Evolutionary conservation across 2,113 vertebrate species (phyloP).

Genomic region (Rhinopomastus cyanomelas): DNA sequence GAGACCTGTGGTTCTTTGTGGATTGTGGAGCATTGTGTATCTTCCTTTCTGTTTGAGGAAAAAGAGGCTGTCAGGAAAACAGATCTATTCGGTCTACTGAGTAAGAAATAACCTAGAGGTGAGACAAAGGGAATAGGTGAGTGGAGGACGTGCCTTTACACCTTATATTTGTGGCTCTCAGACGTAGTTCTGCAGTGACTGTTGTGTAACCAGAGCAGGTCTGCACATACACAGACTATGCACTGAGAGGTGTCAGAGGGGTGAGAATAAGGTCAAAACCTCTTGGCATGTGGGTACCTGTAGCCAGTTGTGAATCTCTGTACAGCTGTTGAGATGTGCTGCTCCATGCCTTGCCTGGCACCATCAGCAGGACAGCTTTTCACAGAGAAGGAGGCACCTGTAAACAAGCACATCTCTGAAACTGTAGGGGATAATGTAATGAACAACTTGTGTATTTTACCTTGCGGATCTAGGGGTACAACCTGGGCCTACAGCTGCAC

Average conservation of each 20-base stretch:
- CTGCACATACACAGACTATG: neutral
- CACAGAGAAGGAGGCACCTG: neutral
- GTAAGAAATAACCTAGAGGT: neutral
- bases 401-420: neutral
- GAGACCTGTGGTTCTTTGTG: neutral
- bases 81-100: neutral
- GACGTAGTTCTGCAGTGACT: neutral
- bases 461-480: neutral
- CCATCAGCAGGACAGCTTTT: neutral
- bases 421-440: neutral
- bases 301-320: neutral
- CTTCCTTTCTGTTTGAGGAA: neutral
- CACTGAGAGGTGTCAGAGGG: neutral
- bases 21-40: neutral
- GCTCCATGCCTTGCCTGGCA: neutral
- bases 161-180: neutral
- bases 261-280: neutral
- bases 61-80: neutral
- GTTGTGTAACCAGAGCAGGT: neutral
- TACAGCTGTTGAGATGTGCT: neutral
- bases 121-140: neutral
- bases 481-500: neutral
- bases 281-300: fast-evolving
- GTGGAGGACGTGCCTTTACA: neutral
- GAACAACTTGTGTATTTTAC: neutral